Conservation (phyloP, 1,140 invertebrate genomes). For the Paralvinella palmiformis region DNA sequence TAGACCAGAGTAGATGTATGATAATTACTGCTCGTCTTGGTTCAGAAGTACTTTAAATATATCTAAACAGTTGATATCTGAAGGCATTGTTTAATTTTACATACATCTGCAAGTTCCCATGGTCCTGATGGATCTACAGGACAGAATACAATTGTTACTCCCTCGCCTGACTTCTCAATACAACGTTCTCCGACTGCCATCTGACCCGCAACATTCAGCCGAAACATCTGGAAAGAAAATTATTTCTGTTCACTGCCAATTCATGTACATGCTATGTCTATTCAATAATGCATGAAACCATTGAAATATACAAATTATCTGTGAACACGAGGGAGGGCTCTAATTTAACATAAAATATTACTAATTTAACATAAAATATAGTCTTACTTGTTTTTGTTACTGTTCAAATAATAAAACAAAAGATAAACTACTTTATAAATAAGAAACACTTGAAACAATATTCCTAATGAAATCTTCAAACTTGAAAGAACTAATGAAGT, state of each 20-base stretch:
- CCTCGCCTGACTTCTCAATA: slow-evolving; percentile 6
- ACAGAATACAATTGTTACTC: slow-evolving; percentile 28
- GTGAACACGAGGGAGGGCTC: not conserved
- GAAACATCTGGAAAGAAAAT: slow-evolving; percentile 62
- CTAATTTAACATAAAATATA: not conserved
- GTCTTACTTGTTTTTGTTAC: too few relatives aligned
- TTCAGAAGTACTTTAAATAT: not conserved
- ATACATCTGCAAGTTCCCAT: slow-evolving; percentile 39
- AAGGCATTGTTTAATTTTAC: not conserved
- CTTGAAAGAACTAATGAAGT: too few relatives aligned
- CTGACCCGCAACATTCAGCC: slow-evolving; percentile 90
- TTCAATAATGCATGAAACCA: not conserved
- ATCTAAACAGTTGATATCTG: not conserved
- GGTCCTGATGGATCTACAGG: slow-evolving; percentile 37
- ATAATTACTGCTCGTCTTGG: not conserved
- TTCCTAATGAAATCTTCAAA: too few relatives aligned
- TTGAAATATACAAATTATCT: not conserved
- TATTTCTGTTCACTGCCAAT: not conserved
- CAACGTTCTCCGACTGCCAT: slow-evolving; percentile 83
- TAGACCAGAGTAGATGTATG: not conserved
- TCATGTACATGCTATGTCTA: not conserved
- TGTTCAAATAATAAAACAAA: too few relatives aligned
- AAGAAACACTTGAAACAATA: too few relatives aligned
- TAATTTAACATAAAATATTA: not conserved
- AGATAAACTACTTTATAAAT: too few relatives aligned